phyloP scores from a whole-genome alignment of 1,140 invertebrate species.

The Phymorhynchus buccinoides region DNA sequence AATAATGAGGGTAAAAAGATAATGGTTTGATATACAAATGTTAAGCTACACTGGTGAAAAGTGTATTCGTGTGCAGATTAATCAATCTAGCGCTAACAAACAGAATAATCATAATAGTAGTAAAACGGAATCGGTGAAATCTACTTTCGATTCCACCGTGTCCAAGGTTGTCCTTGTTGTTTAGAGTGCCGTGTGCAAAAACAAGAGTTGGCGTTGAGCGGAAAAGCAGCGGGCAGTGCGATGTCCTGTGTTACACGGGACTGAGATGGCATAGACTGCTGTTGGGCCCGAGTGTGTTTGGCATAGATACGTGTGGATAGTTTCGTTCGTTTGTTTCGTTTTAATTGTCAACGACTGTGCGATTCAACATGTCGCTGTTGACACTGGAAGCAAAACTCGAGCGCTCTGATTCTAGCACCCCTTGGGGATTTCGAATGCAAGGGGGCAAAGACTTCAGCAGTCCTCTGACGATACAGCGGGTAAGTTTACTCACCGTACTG shows the following conservation, averaged over 20 bases:
- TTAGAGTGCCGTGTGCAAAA: conserved; percentile 44
- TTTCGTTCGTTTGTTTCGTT: neutral
- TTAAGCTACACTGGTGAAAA: neutral
- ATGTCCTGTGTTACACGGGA: neutral
- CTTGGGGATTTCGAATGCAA: conserved; percentile 93
- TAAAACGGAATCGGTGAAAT: neutral
- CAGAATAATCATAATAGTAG: neutral
- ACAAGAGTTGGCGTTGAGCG: neutral
- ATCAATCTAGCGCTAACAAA: neutral
- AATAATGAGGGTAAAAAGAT: too few relatives aligned
- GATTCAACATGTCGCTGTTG: conserved; percentile 60
- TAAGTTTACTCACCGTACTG: too few relatives aligned
- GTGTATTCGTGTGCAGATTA: neutral
- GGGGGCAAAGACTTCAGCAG: conserved; percentile 91
- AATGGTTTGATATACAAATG: neutral
- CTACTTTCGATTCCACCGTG: conserved; percentile 1
- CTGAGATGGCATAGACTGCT: conserved; percentile 20
- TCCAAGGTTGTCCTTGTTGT: neutral
- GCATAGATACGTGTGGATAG: too few relatives aligned
- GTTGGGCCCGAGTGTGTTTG: too few relatives aligned
- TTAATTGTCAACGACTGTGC: neutral
- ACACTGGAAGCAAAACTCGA: conserved; percentile 69
- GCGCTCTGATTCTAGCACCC: conserved; percentile 72
- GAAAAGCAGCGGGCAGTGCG: conserved; percentile 19
- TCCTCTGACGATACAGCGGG: conserved; percentile 79